Conservation (phyloP, 1,140 invertebrate genomes). For the Hirudo medicinalis region DNA sequence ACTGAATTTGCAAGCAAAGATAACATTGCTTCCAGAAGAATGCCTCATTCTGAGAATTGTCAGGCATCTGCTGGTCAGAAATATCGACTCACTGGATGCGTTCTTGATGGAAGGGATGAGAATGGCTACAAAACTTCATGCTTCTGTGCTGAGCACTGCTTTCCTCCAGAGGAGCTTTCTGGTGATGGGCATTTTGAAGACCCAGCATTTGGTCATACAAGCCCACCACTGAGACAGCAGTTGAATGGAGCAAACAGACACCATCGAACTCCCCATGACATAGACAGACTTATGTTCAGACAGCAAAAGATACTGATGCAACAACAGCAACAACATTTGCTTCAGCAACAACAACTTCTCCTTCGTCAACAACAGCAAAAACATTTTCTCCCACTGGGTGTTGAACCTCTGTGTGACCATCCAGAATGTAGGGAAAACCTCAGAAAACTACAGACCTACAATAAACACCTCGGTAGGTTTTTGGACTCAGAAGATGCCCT, state of each 20-base stretch:
- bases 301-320: constrained; percentile 12
- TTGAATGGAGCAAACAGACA: constrained; percentile 15
- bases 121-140: constrained; percentile 9
- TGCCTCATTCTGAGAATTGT: no score
- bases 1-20: no score
- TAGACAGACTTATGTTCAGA: constrained; percentile 11
- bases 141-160: constrained; percentile 40
- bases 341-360: constrained; percentile 19
- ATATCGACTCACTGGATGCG: no score
- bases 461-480: constrained; percentile 2
- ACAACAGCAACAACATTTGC: constrained; percentile 25
- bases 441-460: background rate
- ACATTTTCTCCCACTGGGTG: background rate
- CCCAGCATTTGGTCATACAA: constrained; percentile 51
- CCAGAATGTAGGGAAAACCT: background rate
- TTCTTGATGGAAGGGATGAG: no score
- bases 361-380: background rate
- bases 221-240: constrained; percentile 63
- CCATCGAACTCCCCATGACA: background rate
- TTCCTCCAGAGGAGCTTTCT: constrained; percentile 28
- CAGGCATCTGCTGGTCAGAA: no score
- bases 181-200: background rate
- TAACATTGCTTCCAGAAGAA: no score
- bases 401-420: background rate
- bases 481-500: constrained; percentile 23